Evolutionary conservation across 2,797 vertebrate species (phyloP), one percentile per base, ranked within the genome.

Genomic region (Enteromius mattozi): DNA sequence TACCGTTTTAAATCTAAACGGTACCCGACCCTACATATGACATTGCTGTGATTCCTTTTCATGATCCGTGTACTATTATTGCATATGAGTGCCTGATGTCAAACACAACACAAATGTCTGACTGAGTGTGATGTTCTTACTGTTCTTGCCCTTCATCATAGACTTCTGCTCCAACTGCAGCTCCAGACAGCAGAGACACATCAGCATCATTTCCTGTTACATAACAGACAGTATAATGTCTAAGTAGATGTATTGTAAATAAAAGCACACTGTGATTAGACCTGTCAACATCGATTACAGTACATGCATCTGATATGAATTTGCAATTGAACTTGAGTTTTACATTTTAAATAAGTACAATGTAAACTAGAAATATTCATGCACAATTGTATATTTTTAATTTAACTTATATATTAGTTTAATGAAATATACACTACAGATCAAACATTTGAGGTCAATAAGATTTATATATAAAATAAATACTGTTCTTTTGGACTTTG

Each of bases 181-280:
- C 87, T 99, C 98, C 98, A 99, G 98, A 91, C 98, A 98, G 0
- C 95, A 97, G 27, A 99, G 93, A 84, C 96, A 97, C 97, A 99
- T 98, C 69, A 96, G 86, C 96, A 99, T 94, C 96, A 99, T 98
- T 84, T 97, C 97, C 98, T 99, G 87, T 0, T 88, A 8, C 80
- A 61, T 65, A 35, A 88, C 4, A 76, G 42, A 71, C 33, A 74
- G 16, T 4, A n/a, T 21, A 47, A 54, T 8, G 65, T 40, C 1
- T 21, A 2, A 51, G 49, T 21, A 16, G 59, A 81, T 24, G 51
- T 17, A 19, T 17, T 12, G 24, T 10, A 72, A 16, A 70, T 42
- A 10, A 21, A 37, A 68, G 13, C 10, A 13, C 30, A 27, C 45
- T 4, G 42, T 21, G 47, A 3, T 51, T 9, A 6, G 16, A 33